phyloP scores from a whole-genome alignment of 2,888 invertebrate genomes.

The Heliconius hortense region DNA sequence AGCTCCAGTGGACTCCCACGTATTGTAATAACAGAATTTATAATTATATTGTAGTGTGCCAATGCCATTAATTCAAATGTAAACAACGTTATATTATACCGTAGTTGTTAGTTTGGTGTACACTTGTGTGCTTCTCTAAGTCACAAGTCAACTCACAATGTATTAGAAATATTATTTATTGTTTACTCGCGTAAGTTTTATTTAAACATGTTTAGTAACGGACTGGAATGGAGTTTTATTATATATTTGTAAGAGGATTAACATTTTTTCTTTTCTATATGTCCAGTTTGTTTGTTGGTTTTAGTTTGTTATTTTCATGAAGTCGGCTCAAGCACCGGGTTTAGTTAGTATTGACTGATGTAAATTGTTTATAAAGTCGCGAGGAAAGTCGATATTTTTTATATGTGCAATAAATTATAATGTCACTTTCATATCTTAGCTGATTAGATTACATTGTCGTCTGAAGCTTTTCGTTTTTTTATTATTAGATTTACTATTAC shows the following conservation, averaged over 20 bases:
- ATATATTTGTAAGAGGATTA: slow-evolving; percentile 24
- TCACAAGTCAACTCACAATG: slow-evolving; percentile 31
- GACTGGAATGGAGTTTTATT: slow-evolving; percentile 33
- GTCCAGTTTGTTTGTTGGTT: slow-evolving; percentile 13
- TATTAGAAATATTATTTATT: slow-evolving; percentile 50
- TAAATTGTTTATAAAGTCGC: slow-evolving; percentile 20
- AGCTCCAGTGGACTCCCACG: slow-evolving; percentile 23
- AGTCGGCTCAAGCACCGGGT: slow-evolving; percentile 3
- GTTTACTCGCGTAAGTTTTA: slow-evolving; percentile 56
- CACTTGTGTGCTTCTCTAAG: slow-evolving; percentile 32
- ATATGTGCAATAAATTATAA: slow-evolving; percentile 78
- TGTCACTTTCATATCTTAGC: slow-evolving; percentile 77
- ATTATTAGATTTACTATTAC: slow-evolving; percentile 40
- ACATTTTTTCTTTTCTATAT: slow-evolving; percentile 23
- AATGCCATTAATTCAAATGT: slow-evolving; percentile 36
- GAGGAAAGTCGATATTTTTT: slow-evolving; percentile 69
- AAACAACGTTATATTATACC: slow-evolving; percentile 15
- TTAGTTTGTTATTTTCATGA: slow-evolving; percentile 35
- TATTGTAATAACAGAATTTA: slow-evolving; percentile 31
- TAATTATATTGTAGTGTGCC: slow-evolving; percentile 33
- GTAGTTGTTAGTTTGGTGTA: slow-evolving; percentile 26
- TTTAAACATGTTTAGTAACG: slow-evolving; percentile 40
- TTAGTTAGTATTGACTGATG: slow-evolving; percentile 35
- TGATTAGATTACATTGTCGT: slow-evolving; percentile 70
- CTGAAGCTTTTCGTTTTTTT: slow-evolving; percentile 69